Evolutionary conservation across 2,797 vertebrate genomes (phyloP).

Genomic region (Mormyrus proboscirostris): DNA sequence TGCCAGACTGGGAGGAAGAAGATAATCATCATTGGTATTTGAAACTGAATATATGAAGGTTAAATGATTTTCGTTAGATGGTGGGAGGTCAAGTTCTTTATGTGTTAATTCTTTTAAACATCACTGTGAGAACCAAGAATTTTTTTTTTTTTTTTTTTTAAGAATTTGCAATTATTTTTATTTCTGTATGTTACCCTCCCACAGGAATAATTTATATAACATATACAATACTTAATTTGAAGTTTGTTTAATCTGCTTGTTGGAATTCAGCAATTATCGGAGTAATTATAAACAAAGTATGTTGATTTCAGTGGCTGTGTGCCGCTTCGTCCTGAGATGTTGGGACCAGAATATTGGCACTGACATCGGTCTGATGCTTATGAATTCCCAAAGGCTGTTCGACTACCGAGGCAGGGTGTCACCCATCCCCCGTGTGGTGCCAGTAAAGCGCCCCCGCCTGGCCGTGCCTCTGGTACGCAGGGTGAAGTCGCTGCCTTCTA

Average conservation of each 20-base stretch:
- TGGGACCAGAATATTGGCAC: background rate
- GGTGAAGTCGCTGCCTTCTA: conserved; percentile 79
- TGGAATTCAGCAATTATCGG: background rate
- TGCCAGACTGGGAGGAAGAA: background rate
- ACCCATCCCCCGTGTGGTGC: conserved; percentile 71
- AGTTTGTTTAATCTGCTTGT: background rate
- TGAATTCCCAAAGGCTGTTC: conserved; percentile 65
- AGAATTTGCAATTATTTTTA: background rate
- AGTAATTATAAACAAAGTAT: background rate
- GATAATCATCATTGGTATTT: background rate
- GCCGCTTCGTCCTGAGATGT: background rate
- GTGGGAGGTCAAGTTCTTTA: background rate
- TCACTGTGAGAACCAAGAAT: background rate
- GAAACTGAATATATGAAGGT: background rate
- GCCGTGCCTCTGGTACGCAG: conserved; percentile 76
- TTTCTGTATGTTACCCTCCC: background rate
- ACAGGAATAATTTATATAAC: background rate
- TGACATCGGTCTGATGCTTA: background rate
- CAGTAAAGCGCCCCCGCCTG: conserved; percentile 75
- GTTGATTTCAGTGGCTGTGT: background rate
- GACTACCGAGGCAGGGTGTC: conserved; percentile 79
- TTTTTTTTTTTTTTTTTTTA: background rate
- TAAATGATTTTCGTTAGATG: background rate
- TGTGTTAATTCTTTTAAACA: background rate
- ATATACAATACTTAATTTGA: background rate